A percentile compares a stretch with the other conserved stretches of the same genome.
Evolutionary conservation across 2,797 vertebrate species (phyloP).

Genomic region (Enteromius trimaculatus): DNA sequence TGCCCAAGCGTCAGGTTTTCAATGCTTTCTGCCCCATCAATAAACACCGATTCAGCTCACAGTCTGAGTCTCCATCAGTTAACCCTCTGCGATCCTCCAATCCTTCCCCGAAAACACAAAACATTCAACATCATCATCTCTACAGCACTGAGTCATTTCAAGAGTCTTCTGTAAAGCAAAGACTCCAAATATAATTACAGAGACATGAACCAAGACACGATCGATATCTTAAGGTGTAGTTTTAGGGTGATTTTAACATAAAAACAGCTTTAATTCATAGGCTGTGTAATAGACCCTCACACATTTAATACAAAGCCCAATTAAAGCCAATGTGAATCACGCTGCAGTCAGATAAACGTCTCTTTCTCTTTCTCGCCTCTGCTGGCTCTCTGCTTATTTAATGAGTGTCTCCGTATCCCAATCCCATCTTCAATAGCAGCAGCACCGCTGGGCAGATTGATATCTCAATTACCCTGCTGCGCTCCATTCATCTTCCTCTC

Average conservation of each 20-base stretch:
- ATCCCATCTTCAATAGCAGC: conserved; percentile 29
- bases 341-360: conserved; percentile 24
- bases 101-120: conserved; percentile 25
- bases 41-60: conserved; percentile 38
- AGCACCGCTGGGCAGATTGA: conserved; percentile 50
- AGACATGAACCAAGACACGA: conserved; percentile 61
- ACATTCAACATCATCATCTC: conserved; percentile 18
- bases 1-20: conserved; percentile 52
- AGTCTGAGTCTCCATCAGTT: conserved; percentile 18
- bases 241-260: conserved; percentile 8
- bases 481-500: conserved; percentile 46
- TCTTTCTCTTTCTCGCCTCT: conserved; percentile 20
- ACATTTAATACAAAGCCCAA: not conserved
- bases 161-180: not conserved
- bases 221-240: not conserved
- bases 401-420: conserved; percentile 45
- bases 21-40: not conserved
- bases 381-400: conserved; percentile 50
- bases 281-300: not conserved
- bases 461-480: conserved; percentile 43
- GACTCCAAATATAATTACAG: conserved; percentile 59
- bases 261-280: not conserved
- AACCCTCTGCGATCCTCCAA: not conserved
- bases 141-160: conserved; percentile 63
- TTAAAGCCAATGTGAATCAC: not conserved